Evolutionary conservation across 2,888 invertebrate species (phyloP).

Genomic region (Dione vanillae): DNA sequence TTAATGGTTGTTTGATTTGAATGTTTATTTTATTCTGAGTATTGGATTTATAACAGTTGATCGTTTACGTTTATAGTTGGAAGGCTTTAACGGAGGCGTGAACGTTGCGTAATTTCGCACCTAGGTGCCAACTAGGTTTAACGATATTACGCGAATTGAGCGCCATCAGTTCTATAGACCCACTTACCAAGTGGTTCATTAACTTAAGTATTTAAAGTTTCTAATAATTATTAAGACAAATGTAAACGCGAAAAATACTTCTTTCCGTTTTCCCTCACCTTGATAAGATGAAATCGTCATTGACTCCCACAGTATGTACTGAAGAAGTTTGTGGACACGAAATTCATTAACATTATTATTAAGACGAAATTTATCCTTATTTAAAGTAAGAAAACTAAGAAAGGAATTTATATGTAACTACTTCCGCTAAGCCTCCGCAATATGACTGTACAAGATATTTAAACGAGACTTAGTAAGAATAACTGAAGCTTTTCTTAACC

Average conservation of each 20-base stretch:
- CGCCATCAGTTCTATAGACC: conserved; percentile 42
- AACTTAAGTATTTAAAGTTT: not conserved
- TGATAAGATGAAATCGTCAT: too few species aligned
- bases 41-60: not conserved
- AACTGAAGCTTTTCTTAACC: conserved; percentile 10
- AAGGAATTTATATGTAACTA: too few species aligned
- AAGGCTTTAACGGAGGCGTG: conserved; percentile 42
- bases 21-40: not conserved
- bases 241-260: too few species aligned
- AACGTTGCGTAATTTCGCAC: conserved; percentile 74
- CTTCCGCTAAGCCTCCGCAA: too few species aligned
- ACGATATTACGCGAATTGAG: conserved; percentile 47
- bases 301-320: too few species aligned
- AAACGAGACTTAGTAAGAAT: not conserved
- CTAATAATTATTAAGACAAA: not conserved
- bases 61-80: conserved; percentile 35
- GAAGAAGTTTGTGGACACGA: too few species aligned
- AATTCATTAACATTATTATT: too few species aligned
- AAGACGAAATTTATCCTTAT: too few species aligned
- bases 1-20: not conserved
- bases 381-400: too few species aligned
- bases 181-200: conserved; percentile 22
- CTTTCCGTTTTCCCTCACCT: too few species aligned
- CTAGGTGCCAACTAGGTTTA: conserved; percentile 64
- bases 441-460: too few species aligned